Conservation (phyloP, 2,797 vertebrate genomes). For the Limnodromus scolopaceus region DNA sequence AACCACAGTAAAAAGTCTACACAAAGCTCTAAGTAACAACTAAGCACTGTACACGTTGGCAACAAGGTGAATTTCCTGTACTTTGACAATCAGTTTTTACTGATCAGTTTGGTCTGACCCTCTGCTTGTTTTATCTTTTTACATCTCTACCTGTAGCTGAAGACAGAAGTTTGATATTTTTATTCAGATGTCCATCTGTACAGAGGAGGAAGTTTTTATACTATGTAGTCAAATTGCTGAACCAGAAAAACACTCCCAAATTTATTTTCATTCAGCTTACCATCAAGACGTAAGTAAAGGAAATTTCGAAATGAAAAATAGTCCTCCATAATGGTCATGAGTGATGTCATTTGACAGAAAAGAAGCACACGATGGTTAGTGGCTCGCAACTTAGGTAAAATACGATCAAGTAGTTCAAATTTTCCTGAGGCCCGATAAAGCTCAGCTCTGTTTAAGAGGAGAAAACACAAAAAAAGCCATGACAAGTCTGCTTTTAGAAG, state of each 20-base stretch:
- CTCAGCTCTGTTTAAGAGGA: slow-evolving; percentile 80
- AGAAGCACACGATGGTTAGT: slow-evolving; percentile 94
- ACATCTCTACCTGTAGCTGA: not conserved
- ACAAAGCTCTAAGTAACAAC: not conserved
- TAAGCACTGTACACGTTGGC: not conserved
- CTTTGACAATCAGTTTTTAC: not conserved
- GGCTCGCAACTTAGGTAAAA: slow-evolving; percentile 90
- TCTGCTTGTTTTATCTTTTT: not conserved
- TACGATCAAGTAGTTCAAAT: slow-evolving; percentile 94
- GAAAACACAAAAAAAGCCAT: not conserved
- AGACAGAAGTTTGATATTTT: not conserved
- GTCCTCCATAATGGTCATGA: slow-evolving; percentile 99
- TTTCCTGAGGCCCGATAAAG: slow-evolving; percentile 94
- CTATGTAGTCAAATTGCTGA: not conserved
- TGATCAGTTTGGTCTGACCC: not conserved
- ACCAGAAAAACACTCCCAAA: slow-evolving; percentile 90
- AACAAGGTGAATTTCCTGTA: not conserved
- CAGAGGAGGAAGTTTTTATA: not conserved
- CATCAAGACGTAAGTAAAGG: slow-evolving; percentile 93
- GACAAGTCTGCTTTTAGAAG: not conserved
- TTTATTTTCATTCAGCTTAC: slow-evolving; percentile 78
- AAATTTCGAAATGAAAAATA: slow-evolving; percentile 96
- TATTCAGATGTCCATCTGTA: not conserved
- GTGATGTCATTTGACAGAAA: slow-evolving; percentile 98
- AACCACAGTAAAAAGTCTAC: not conserved